These are phyloP conservation scores for Nesospiza acunhae DNA, from an alignment of 2,113 vertebrate genomes.

Conservation along the genomic window DNA sequence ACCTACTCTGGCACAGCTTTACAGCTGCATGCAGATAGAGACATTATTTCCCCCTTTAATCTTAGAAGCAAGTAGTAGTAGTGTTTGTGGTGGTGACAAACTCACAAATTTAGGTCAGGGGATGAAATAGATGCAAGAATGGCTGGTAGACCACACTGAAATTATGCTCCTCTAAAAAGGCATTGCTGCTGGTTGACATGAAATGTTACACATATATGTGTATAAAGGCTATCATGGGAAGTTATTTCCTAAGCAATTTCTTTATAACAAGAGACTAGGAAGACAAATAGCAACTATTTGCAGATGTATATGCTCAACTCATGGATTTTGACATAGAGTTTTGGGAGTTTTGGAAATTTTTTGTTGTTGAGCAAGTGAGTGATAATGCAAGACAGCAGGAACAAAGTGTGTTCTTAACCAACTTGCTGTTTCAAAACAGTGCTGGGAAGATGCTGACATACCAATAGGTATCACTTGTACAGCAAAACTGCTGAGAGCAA, in stretches of 20 bases:
- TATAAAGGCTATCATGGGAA: not conserved
- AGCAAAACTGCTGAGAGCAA: not conserved
- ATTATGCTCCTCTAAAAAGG: not conserved
- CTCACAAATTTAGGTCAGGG: not conserved
- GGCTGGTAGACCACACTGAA: not conserved
- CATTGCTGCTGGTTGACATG: not conserved
- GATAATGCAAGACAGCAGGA: not conserved
- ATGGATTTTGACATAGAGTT: not conserved
- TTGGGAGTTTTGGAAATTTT: not conserved
- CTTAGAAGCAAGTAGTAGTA: not conserved
- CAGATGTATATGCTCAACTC: not conserved
- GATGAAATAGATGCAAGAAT: not conserved
- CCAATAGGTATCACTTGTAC: not conserved
- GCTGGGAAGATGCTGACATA: slow-evolving; percentile 31
- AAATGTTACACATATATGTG: not conserved
- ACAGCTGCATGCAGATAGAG: not conserved
- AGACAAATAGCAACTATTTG: not conserved
- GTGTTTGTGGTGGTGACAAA: not conserved
- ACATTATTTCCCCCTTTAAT: not conserved
- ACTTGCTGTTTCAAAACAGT: not conserved
- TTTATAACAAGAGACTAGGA: not conserved
- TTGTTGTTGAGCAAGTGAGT: not conserved
- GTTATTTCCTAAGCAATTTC: not conserved
- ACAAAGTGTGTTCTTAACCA: not conserved
- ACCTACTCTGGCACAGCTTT: not conserved